These are phyloP conservation scores for Pegea sp. DNA, from an alignment of 23 tunicate genomes.

Conservation along the genomic window DNA sequence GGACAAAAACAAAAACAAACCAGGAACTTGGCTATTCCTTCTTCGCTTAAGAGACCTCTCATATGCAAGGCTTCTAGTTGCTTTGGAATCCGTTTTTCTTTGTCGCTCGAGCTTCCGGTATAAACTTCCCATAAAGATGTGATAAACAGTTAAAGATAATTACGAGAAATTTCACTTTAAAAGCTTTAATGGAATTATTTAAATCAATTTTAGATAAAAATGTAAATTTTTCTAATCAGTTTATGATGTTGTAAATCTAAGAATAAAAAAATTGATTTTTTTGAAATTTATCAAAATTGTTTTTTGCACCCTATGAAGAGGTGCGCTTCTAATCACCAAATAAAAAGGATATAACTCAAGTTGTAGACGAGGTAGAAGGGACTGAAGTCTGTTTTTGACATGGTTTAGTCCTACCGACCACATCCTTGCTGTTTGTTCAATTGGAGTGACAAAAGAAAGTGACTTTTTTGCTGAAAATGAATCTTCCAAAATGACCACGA, in stretches of 20 bases:
- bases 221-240: background rate
- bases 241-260: background rate
- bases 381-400: background rate
- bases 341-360: slow-evolving; percentile 1
- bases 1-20: background rate
- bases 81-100: background rate
- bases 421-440: background rate
- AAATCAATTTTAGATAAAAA: no score
- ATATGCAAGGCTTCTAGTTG: background rate
- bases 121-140: background rate
- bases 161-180: background rate
- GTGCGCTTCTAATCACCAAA: no score
- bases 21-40: background rate
- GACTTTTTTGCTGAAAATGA: background rate
- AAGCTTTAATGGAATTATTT: no score
- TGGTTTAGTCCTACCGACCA: background rate
- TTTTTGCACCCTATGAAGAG: no score
- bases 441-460: background rate
- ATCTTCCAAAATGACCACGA: background rate
- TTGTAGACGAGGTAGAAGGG: background rate
- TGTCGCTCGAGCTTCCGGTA: background rate
- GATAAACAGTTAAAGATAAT: background rate
- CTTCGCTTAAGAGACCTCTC: background rate
- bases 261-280: no score
- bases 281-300: no score